Conservation (phyloP, 2,888 invertebrate genomes). For the Chrysodeixis includens region DNA sequence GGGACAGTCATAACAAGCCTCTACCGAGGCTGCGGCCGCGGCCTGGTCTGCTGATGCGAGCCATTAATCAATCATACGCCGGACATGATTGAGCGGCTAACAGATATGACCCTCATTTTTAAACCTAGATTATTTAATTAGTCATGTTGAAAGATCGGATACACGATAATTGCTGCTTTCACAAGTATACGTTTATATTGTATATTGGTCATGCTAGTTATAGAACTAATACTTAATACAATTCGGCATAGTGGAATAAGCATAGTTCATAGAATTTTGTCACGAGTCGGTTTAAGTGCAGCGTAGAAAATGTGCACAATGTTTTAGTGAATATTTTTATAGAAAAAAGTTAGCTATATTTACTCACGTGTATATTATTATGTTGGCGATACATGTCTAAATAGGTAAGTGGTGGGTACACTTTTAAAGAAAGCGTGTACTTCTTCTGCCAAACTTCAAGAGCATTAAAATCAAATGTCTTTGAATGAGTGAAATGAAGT, state of each 20-base stretch:
- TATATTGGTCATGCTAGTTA: conserved; percentile 5
- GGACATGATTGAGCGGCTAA: conserved; percentile 51
- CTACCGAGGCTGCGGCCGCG: conserved; percentile 29
- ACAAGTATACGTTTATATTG: conserved; percentile 9
- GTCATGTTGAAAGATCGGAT: conserved; percentile 20
- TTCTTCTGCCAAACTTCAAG: not conserved
- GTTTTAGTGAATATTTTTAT: too few species aligned
- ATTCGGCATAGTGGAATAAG: not conserved
- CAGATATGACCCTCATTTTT: conserved; percentile 53
- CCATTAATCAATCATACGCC: conserved; percentile 52
- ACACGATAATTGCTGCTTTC: conserved; percentile 36
- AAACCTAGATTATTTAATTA: conserved; percentile 41
- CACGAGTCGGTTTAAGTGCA: not conserved
- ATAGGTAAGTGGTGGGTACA: too few species aligned
- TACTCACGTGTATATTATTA: too few species aligned
- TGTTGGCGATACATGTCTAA: too few species aligned
- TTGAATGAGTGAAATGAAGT: not conserved
- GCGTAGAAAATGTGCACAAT: too few species aligned
- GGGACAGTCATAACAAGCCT: conserved; percentile 36
- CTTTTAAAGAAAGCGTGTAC: too few species aligned
- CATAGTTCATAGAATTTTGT: not conserved
- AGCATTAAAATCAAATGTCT: not conserved
- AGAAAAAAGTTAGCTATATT: too few species aligned
- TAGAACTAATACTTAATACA: not conserved
- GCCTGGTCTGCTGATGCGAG: conserved; percentile 39